Evolutionary conservation across 2,797 vertebrate species (phyloP), one percentile per base, ranked within the genome.

Genomic region (Liasis olivaceus): DNA sequence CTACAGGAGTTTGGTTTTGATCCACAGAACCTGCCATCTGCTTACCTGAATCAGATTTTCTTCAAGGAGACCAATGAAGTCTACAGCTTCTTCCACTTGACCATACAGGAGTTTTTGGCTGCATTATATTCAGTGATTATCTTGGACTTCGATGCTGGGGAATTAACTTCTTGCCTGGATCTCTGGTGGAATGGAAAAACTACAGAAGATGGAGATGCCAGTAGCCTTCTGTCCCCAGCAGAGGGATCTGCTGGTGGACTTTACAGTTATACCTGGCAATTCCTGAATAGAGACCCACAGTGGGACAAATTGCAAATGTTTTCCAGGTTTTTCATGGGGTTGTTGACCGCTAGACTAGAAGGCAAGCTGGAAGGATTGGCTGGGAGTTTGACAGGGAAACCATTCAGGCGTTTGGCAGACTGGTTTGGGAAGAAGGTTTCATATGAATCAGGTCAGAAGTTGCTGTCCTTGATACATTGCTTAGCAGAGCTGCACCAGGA

Each of bases 71-170:
- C 89, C 9, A 95, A 94, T 5, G 96, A 97, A 91, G 97, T 97
- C 96, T 98, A 97, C 94, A 95, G 96, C 4, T 98, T 98, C 94
- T 98, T 98, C 90, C 98, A 98, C 90, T 93, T 98, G 94, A 98
- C 97, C 13, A 93, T 98, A 91, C 97, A 98, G 93, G 97, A 98
- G 92, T 97, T 97, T 92, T 95, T 98, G 59, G 97, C 97, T n/a
- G 97, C 97, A 0, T 94, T 98, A 4, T 98, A 97, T 87, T 97
- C 97, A 0, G 94, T 96, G 12, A 92, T 95, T 56, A 96, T 69
- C 5, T 24, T 95, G 31, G 90, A 86, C 36, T 72, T 91, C 20
- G 59, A 47, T 0, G 51, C 88, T 6, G 93, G 95, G 0, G 96
- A 98, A 63, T 93, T 97, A 86, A 94, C 96, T n/a, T 72, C 96